Base-by-base conservation (phyloP, 2,888 invertebrate genomes). In the Rhopalosiphum nymphaeae region DNA sequence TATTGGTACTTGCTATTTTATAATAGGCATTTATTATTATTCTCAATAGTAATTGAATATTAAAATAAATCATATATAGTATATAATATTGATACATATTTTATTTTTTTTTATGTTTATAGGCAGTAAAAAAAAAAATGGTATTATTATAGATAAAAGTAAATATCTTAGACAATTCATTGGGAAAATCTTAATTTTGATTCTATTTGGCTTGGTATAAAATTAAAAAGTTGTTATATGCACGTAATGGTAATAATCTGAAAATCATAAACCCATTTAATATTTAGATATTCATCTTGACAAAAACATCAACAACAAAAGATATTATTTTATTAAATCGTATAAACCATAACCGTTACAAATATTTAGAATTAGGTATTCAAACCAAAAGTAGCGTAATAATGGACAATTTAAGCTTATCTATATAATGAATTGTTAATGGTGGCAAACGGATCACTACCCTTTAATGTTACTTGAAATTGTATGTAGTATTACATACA, bases 1-100 rank as follows among this genome's bases (percentile, higher is more conserved):
- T 67, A 67, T n/a, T 67, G 67, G n/a, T n/a, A 67, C n/a, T n/a
- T 67, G n/a, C 67, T n/a, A 67, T 67, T n/a, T 67, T 67, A n/a
- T 4, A 67, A 13, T 67, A 67, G 67, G 5, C 13, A n/a, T 67
- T 67, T 67, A 16, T n/a, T 67, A 10, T 67, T n/a, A 0, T 67
- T 67, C 16, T 67, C 13, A 67, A 67, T n/a, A 67, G n/a, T 1
- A n/a, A n/a, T n/a, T 5, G 5, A n/a, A 67, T n/a, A n/a, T n/a
- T 13, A 67, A n/a, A n/a, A 13, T 67, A n/a, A 67, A 67, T 13
- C 3, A 13, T 11, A 13, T 11, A 29, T 11, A 61, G 1, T 61
- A 29, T 29, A 29, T 61, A 29, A 11, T n/a, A 61, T 61, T 61
- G 29, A 61, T 67, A 67, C 4, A 67, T 36, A 67, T 36, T 67